Evolutionary conservation across 2,797 vertebrate genomes (phyloP), one percentile per base, ranked within the genome.

Genomic region (Macropodus opercularis): DNA sequence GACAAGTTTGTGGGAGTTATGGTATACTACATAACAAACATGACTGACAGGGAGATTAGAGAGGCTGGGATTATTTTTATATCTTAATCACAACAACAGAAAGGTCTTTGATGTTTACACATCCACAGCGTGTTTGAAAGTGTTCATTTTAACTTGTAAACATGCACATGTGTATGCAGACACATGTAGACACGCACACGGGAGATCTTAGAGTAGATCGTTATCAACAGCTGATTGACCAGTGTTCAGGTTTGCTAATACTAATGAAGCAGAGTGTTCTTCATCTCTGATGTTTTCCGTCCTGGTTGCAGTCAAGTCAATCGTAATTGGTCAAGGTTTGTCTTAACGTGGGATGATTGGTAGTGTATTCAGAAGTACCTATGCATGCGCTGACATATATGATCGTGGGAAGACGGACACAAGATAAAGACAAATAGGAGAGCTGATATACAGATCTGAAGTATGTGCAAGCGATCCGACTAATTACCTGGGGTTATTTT

Each of bases 211-310:
- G 56, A 32, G 24, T 23, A 73, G 57, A 63, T 69, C 62, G 76
- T 62, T 57, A 83, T 69, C 70, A 72, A 17, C 47, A 52, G 17
- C 60, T 48, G 60, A 76, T 55, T 84, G 84, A 88, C 83, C 77
- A 63, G 57, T 58, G 32, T 72, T 61, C 41, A 2, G 60, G 69
- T 74, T 72, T 63, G 63, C 69, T 78, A 73, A 82, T 75, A 81
- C 81, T 87, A 90, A 89, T 85, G 65, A 89, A 79, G 68, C 69
- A 46, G 62, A 63, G 76, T 76, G 71, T 74, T 76, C 63, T 60
- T 85, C 50, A 46, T 62, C 76, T 88, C 79, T 71, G 79, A 87
- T 86, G 81, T 88, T 83, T 83, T 79, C 76, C 78, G 62, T 82
- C 85, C 86, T 81, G 86, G 90, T 89, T 48, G 9, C 57, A 35